phyloP scores from a whole-genome alignment of 2,113 vertebrate species.

The Semnopithecus entellus region DNA sequence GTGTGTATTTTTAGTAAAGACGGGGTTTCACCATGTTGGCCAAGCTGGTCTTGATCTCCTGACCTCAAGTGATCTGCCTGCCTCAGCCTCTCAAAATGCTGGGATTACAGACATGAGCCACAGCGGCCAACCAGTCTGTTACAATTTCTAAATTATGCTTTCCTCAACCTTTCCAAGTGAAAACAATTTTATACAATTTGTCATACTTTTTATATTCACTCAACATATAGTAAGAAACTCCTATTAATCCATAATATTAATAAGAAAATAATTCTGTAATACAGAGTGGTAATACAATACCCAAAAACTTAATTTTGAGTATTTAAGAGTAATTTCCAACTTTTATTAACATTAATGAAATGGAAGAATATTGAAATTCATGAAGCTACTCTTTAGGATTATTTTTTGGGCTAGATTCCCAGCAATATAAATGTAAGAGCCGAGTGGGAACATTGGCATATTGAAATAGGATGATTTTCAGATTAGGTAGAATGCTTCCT shows the following conservation, averaged over 20 bases:
- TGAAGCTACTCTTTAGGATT: background rate
- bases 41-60: no score
- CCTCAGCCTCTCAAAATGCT: no score
- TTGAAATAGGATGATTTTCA: constrained; percentile 31
- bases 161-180: background rate
- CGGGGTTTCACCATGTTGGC: fast-evolving
- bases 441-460: background rate
- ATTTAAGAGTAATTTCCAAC: background rate
- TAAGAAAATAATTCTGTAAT: background rate
- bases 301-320: background rate
- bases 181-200: background rate
- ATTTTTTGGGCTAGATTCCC: background rate
- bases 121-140: background rate
- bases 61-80: no score
- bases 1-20: no score
- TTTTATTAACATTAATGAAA: background rate
- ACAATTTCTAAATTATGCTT: background rate
- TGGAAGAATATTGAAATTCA: background rate
- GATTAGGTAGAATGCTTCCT: constrained; percentile 44
- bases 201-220: background rate
- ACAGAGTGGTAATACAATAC: background rate
- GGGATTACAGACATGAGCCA: no score
- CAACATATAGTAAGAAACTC: background rate
- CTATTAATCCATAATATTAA: background rate
- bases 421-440: background rate